These are phyloP conservation scores for Hephaestus fuliginosus DNA, from an alignment of 2,797 vertebrate species.

Conservation along the genomic window DNA sequence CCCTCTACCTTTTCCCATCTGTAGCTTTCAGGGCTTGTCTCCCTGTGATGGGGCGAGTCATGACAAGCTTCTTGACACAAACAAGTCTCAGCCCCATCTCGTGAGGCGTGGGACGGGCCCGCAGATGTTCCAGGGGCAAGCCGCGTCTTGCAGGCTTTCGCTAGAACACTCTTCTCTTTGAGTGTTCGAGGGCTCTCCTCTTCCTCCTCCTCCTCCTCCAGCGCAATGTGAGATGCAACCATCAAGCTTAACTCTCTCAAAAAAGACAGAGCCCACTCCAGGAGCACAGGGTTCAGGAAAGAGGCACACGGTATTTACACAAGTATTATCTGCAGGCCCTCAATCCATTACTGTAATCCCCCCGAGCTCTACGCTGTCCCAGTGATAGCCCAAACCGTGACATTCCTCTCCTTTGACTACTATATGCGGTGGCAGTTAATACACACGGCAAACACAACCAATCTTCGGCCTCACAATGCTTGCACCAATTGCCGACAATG, in stretches of 20 bases:
- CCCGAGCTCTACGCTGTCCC: constrained; percentile 66
- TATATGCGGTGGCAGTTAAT: constrained; percentile 68
- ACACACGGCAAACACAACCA: constrained; percentile 74
- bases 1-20: constrained; percentile 74
- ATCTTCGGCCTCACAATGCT: constrained; percentile 67
- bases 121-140: constrained; percentile 97
- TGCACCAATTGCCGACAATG: constrained; percentile 61
- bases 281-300: constrained; percentile 85
- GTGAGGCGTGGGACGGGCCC: constrained; percentile 93
- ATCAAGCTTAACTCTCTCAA: constrained; percentile 83
- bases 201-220: constrained; percentile 83
- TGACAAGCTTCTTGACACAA: constrained; percentile 93
- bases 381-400: constrained; percentile 68
- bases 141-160: constrained; percentile 93
- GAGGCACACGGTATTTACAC: constrained; percentile 85
- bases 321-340: constrained; percentile 84
- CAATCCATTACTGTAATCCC: constrained; percentile 88
- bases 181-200: constrained; percentile 79
- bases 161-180: constrained; percentile 95
- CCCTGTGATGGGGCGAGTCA: constrained; percentile 87
- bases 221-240: constrained; percentile 87
- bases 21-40: constrained; percentile 83
- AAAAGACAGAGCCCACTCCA: constrained; percentile 79
- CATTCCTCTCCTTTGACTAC: constrained; percentile 75
- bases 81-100: constrained; percentile 97